These are phyloP conservation scores for Pristionchus japonicus DNA, from an alignment of 2,888 invertebrate genomes.

Conservation along the genomic window DNA sequence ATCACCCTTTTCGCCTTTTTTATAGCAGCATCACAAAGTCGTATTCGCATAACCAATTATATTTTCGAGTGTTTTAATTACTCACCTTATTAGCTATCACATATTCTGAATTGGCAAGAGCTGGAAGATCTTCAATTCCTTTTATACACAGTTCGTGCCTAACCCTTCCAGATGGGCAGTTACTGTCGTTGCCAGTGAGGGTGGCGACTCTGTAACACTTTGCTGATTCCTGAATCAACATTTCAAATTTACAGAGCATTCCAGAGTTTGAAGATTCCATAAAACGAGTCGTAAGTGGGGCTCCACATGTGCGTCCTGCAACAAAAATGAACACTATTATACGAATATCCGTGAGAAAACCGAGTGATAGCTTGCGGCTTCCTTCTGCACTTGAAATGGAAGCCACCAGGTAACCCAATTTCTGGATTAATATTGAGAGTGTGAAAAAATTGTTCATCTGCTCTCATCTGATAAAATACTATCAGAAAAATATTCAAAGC, in stretches of 20 bases:
- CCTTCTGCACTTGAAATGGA: not conserved
- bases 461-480: too few relatives aligned
- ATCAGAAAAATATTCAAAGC: too few relatives aligned
- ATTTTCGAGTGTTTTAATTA: not conserved
- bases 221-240: not conserved
- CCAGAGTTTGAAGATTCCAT: not conserved
- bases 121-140: slow-evolving; percentile 13
- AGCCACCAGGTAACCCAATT: slow-evolving; percentile 12
- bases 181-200: not conserved
- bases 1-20: too few relatives aligned
- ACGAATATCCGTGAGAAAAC: not conserved
- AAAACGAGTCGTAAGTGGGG: not conserved
- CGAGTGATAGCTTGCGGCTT: not conserved
- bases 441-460: not conserved
- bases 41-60: too few relatives aligned
- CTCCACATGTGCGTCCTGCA: not conserved
- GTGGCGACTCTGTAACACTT: not conserved
- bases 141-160: slow-evolving; percentile 13
- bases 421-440: not conserved
- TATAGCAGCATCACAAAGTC: too few relatives aligned
- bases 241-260: not conserved
- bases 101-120: not conserved
- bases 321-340: not conserved
- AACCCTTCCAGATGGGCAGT: not conserved
- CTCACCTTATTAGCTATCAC: slow-evolving; percentile 6